These are phyloP conservation scores for Pitta sordida DNA, from an alignment of 2,113 vertebrate genomes.

Conservation along the genomic window DNA sequence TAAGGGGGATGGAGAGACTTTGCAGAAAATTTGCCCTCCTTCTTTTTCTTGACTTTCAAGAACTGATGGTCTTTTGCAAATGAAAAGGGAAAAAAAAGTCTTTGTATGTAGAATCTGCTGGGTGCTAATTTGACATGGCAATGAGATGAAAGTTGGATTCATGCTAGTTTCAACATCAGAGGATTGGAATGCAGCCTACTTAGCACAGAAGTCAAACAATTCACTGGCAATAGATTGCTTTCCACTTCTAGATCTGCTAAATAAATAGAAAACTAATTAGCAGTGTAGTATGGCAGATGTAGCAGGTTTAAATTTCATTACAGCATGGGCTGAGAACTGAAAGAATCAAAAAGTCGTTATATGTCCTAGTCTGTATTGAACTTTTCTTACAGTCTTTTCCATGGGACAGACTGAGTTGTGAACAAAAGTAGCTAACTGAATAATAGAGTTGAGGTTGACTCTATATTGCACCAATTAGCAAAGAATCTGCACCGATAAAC, in stretches of 20 bases:
- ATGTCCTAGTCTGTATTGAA: not conserved
- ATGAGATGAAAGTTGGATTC: constrained; percentile 73
- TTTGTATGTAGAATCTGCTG: constrained; percentile 60
- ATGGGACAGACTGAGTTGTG: not conserved
- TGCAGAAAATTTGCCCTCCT: not conserved
- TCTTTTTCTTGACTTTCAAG: constrained; percentile 45
- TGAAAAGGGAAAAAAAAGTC: not conserved
- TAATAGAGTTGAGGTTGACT: too few relatives aligned
- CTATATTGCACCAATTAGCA: too few relatives aligned
- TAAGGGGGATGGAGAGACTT: not conserved
- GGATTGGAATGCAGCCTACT: constrained; percentile 79
- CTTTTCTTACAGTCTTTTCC: not conserved
- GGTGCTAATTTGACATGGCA: constrained; percentile 75
- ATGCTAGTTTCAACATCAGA: constrained; percentile 77
- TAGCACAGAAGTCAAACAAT: constrained; percentile 80
- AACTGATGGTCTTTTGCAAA: constrained; percentile 38
- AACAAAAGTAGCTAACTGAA: too few relatives aligned
- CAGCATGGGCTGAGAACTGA: constrained; percentile 52
- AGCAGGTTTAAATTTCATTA: constrained; percentile 74
- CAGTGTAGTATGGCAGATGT: constrained; percentile 66
- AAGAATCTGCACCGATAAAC: too few relatives aligned
- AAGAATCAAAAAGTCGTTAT: constrained; percentile 23
- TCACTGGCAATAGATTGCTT: constrained; percentile 74
- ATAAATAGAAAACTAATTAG: constrained; percentile 87
- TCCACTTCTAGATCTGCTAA: constrained; percentile 77